phyloP scores from a whole-genome alignment of 2,797 vertebrate genomes.

The Catharus ustulatus region DNA sequence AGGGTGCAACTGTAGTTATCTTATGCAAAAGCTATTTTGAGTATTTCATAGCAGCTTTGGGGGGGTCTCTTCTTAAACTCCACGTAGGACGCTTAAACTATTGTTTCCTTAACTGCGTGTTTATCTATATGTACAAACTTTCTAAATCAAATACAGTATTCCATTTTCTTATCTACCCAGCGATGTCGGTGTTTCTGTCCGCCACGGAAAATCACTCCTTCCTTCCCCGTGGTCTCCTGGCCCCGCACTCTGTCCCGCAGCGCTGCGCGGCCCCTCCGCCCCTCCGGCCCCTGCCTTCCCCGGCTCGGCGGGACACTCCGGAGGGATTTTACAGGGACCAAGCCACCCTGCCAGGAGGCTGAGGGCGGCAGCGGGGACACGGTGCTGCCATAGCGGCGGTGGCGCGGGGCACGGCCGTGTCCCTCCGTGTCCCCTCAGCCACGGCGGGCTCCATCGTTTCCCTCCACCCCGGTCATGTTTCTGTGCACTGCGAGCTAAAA shows the following conservation, averaged over 20 bases:
- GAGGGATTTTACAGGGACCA: background rate
- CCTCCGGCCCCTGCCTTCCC: background rate
- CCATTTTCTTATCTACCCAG: slow-evolving; percentile 88
- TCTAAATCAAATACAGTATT: slow-evolving; percentile 97
- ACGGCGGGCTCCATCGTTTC: background rate
- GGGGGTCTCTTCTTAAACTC: slow-evolving; percentile 81
- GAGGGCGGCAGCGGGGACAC: background rate
- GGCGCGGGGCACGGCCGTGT: background rate
- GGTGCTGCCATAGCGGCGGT: background rate
- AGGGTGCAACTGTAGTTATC: slow-evolving; percentile 83
- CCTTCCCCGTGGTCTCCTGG: background rate
- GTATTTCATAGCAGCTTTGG: slow-evolving; percentile 84
- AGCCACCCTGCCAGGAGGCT: background rate
- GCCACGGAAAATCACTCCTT: background rate
- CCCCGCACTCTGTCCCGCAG: background rate
- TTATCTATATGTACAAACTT: slow-evolving; percentile 94
- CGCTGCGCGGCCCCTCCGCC: background rate
- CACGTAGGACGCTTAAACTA: slow-evolving; percentile 88
- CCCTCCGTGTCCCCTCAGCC: background rate
- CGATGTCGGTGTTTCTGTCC: slow-evolving; percentile 76
- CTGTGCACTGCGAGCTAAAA: background rate
- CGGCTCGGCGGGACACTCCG: background rate
- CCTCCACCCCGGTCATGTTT: background rate
- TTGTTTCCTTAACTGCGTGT: slow-evolving; percentile 89
- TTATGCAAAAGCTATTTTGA: slow-evolving; percentile 87